Base-by-base conservation (phyloP, 2,113 vertebrate species). In the Choloepus hoffmanni region DNA sequence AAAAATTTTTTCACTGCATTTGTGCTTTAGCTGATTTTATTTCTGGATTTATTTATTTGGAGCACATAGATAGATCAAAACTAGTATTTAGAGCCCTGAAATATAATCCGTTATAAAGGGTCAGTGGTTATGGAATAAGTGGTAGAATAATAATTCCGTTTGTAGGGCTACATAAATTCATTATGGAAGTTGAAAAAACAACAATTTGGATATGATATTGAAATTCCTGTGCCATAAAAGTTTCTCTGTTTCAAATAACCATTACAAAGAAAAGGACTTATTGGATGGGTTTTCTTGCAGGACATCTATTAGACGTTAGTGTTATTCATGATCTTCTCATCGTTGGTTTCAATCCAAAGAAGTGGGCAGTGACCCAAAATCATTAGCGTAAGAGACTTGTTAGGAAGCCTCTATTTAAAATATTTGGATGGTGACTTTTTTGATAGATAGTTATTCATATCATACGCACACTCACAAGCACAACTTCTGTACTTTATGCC, bases 331-430 rank as follows among this genome's bases (percentile, higher is more conserved):
- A 3, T 36, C 30, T 96, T 23, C 60, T 23, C 48, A 26, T 60
- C 72, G 74, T 28, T 91, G 16, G 30, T 78, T 58, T 91, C 45
- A 85, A 93, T 76, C 63, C 26, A 24, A 73, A 87, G 15, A 89
- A 70, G 40, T 74, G 50, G 89, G 74, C 68, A 89, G 4, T 55
- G 28, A 91, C 88, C 77, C 85, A 88, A 89, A 72, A 48, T 30
- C 60, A 23, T 90, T 79, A 85, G n/a, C 28, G 50, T 24, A 58
- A 74, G 55, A 95, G n/a, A 84, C 36, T 87, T 65, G 11, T 19
- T 93, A 48, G 93, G 55, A 95, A 95, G 72, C 55, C 79, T 93
- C 84, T 90, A 76, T 78, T 78, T 81, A 74, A 96, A 96, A 97
- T 96, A 94, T 81, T 95, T 96, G 13, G 48, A 58, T 90, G 48